A percentile compares a stretch with the other conserved stretches of the same genome.
These are phyloP conservation scores for Phocides pigmalion DNA, from an alignment of 1,140 invertebrate species.

Conservation along the genomic window DNA sequence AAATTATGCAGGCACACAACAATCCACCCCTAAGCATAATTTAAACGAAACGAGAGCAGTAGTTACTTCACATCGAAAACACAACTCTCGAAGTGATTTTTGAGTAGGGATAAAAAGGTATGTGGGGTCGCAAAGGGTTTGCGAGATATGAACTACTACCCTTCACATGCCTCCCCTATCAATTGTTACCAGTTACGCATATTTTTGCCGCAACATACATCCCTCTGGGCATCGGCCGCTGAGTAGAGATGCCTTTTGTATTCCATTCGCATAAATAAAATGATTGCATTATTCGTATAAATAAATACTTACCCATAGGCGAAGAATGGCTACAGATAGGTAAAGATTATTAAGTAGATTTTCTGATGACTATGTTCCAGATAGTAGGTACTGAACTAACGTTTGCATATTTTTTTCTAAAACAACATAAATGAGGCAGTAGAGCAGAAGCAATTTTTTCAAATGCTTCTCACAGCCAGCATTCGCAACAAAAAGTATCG, in stretches of 20 bases:
- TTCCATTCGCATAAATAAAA: not conserved
- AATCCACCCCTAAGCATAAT: constrained; percentile 61
- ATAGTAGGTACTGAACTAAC: no score
- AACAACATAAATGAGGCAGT: constrained; percentile 34
- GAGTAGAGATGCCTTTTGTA: constrained; percentile 9
- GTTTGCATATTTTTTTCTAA: not conserved
- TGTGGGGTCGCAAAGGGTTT: constrained; percentile 67
- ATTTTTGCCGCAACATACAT: constrained; percentile 64
- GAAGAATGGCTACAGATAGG: no score
- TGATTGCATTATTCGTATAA: no score
- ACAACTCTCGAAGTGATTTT: constrained; percentile 71
- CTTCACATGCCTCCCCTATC: constrained; percentile 63
- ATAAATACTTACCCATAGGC: no score
- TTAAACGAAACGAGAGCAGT: constrained; percentile 69
- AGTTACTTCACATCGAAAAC: constrained; percentile 63
- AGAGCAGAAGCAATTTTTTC: constrained; percentile 52
- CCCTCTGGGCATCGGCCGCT: constrained; percentile 21
- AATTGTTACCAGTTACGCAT: constrained; percentile 77
- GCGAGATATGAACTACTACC: constrained; percentile 66
- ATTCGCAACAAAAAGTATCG: constrained; percentile 63
- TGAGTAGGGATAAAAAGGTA: constrained; percentile 74
- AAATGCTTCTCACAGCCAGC: constrained; percentile 49
- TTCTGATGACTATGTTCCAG: no score
- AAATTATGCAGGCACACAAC: constrained; percentile 36
- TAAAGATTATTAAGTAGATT: no score